phyloP scores from a whole-genome alignment of 2,888 invertebrate species.

The Aphelenchoides bicaudatus region DNA sequence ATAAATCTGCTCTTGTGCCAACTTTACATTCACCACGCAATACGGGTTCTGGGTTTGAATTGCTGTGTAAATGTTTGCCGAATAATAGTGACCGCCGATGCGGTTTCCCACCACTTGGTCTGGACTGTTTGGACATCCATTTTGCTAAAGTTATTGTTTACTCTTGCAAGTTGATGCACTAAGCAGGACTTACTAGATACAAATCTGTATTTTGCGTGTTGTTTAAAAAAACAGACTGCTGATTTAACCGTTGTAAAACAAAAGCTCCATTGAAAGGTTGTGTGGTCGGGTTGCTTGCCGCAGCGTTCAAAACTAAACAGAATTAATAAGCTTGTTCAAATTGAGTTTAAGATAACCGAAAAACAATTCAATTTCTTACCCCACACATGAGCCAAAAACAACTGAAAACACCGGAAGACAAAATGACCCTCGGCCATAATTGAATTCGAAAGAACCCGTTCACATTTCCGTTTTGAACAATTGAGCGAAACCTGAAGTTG shows the following conservation, averaged over 20 bases:
- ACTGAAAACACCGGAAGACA: background rate
- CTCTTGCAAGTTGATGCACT: no score
- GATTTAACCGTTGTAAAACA: conserved; percentile 23
- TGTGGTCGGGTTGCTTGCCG: background rate
- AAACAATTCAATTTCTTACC: background rate
- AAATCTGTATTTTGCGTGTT: conserved; percentile 16
- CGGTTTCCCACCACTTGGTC: conserved; percentile 35
- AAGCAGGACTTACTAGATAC: no score
- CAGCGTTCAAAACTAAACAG: background rate
- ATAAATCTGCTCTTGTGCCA: conserved; percentile 36
- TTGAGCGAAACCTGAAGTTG: no score
- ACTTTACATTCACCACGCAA: conserved; percentile 40
- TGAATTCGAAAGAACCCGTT: conserved; percentile 1
- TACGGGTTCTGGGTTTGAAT: conserved; percentile 35
- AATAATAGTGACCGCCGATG: conserved; percentile 29
- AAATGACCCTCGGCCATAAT: background rate
- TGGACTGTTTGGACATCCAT: conserved; percentile 37
- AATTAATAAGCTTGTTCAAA: background rate
- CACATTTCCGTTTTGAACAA: no score
- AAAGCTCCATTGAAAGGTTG: conserved; percentile 25
- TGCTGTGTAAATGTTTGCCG: conserved; percentile 34
- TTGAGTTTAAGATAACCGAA: background rate
- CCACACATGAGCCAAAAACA: background rate
- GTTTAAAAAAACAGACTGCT: conserved; percentile 11
- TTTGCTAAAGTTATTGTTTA: no score